Evolutionary conservation across 2,113 vertebrate genomes (phyloP), one percentile per base, ranked within the genome.

Genomic region (Percopsis transmontana): DNA sequence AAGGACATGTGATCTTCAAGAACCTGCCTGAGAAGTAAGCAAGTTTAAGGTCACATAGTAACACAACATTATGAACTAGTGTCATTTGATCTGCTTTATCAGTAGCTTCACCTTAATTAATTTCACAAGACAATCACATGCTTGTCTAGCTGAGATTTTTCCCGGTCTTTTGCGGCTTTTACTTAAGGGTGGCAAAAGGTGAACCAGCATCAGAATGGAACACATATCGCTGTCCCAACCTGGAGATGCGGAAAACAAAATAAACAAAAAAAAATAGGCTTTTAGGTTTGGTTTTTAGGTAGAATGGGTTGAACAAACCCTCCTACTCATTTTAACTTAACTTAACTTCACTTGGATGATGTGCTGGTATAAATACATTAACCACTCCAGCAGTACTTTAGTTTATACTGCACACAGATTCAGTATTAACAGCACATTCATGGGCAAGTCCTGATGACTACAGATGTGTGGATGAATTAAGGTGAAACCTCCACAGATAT

Each of bases 201-300:
- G 41, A 44, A 44, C 41, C 41, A 44, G 41, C 41, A 44, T 9
- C 10, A 44, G 41, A 44, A 44, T 9, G 2, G 41, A 44, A 44
- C 1, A 44, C 41, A 44, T 58, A 33, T 58, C 56, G 40, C 56
- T 40, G 40, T 60, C 62, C 62, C 48, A 64, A 41, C 62, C 47
- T 44, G 41, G 41, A 44, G 41, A 14, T 14, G 1, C 41, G 15
- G 2, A 2, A 1, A 44, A 44, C 2, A 44, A 1, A 44, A 44
- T 44, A 44, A 44, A 44, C 1, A n/a, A n/a, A n/a, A n/a, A n/a
- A 44, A 44, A 44, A 44, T 44, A 44, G 1, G 41, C 41, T 12
- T 44, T 44, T n/a, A n/a, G n/a, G n/a, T 44, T 44, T 44, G 15
- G 2, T 9, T 44, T 44, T 44, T 14, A 44, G 41, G 9, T 44